Conservation (phyloP, 2,797 vertebrate species). For the Limosa lapponica region DNA sequence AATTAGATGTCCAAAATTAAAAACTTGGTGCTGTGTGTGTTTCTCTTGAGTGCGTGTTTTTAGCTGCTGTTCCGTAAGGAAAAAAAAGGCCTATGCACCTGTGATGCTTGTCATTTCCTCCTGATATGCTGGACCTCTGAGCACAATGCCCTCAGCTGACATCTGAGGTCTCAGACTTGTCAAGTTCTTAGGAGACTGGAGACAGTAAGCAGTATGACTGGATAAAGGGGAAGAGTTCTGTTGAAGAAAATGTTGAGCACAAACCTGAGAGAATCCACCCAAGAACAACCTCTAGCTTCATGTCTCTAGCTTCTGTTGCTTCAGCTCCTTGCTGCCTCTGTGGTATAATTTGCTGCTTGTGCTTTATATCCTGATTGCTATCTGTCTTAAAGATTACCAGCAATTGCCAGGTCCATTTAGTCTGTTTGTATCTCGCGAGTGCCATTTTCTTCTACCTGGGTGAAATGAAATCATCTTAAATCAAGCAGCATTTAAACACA, state of each 20-base stretch:
- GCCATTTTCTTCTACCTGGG: background rate
- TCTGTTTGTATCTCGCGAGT: background rate
- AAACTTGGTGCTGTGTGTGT: rapidly evolving
- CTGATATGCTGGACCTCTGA: background rate
- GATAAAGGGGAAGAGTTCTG: background rate
- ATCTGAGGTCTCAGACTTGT: background rate
- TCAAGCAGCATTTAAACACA: background rate
- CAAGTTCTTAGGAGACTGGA: background rate
- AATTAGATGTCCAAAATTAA: background rate
- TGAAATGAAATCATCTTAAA: background rate
- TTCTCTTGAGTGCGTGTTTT: background rate
- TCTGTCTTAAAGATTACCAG: background rate
- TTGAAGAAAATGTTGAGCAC: background rate
- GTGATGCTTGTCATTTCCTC: background rate
- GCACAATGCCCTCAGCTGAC: background rate
- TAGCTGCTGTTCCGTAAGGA: background rate
- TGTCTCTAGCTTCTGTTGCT: background rate
- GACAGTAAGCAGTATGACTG: background rate
- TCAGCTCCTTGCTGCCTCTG: background rate
- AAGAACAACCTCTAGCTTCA: background rate
- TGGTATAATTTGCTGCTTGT: background rate
- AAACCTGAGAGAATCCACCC: background rate
- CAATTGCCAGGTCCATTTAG: background rate
- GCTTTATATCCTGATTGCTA: background rate
- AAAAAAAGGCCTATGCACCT: background rate